Base-by-base conservation (phyloP, 2,888 invertebrate genomes). In the Endotricha flammealis region DNA sequence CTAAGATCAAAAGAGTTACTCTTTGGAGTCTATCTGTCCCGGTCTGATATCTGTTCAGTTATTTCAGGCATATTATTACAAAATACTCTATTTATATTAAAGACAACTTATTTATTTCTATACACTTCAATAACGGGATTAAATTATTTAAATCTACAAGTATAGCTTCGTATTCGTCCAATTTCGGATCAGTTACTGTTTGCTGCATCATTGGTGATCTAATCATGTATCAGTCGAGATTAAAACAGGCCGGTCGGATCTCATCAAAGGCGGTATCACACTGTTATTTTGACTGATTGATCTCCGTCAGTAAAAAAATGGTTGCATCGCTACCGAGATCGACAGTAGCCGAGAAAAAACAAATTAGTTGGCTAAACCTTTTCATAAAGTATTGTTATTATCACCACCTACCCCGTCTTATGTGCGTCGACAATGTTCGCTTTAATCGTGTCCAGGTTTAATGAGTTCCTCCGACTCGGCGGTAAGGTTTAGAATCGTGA, bases 281-380 rank as follows among this genome's bases (percentile, higher is more conserved):
- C 86, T 83, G 85, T 85, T 86, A 85, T 85, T 85, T 85, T 86
- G 86, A 86, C 86, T 85, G 86, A 86, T 86, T 83, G 86, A 86
- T 86, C 86, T 81, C 73, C 61, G 56, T 48, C 72, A 72, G 69
- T 72, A 81, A 83, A 85, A 80, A 29, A 86, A 85, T 77, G 74
- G 72, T 73, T 75, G 77, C 80, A 74, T 66, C 77, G 83, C 83
- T 83, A 85, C 85, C 75, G 79, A 80, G 79, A 81, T 83, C 81
- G 82, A 83, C 85, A 82, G 86, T 85, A 85, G 86, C 85, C 55
- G 74, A 79, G 82, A 85, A 85, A 86, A 86, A 86, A 85, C 82
- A 82, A 85, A 86, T 85, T 86, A 83, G 83, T 76, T 83, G 82
- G 79, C 83, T 82, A 85, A 86, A 85, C 82, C 85, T 82, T 83